Base-by-base conservation (phyloP, 2,888 invertebrate species). In the Andrena minutula region DNA sequence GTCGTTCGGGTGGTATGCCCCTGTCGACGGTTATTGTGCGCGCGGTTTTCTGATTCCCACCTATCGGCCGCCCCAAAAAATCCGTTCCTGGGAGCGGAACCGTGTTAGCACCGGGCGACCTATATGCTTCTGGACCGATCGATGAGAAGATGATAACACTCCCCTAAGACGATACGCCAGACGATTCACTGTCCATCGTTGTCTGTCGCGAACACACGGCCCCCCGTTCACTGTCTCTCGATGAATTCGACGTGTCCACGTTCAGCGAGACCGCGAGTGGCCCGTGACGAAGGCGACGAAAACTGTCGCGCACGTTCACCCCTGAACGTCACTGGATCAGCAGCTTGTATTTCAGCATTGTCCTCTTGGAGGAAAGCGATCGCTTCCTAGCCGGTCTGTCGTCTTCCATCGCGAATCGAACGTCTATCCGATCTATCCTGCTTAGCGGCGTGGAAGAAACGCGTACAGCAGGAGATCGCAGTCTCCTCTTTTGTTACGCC, bases 291-390 rank as follows among this genome's bases (percentile, higher is more conserved):
- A n/a, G 6, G n/a, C n/a, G 3, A n/a, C 16, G 32, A 41, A 35
- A n/a, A 28, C 71, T 20, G 20, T n/a, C n/a, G 51, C 49, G 30
- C 49, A n/a, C 35, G 47, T 73, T 12, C 35, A 64, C 41, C 20
- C 41, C 63, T 61, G 56, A 10, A 26, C 23, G 82, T 90, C 88
- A 89, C 88, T 89, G 84, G 73, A 89, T 88, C 61, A 81, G 75
- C 69, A 86, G 82, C 79, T 87, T 90, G 65, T 89, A 86, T 74
- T 85, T 91, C 70, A 89, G 76, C 30, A 89, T 79, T 80, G 90
- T 89, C 70, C 84, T 89, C 74, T 89, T 90, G 5, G 86, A 83
- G 63, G 90, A 89, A 64, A 89, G 87, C 49, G 88, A 74, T 76
- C 88, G 88, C 69, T 88, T 90, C 63, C 85, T 90, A 4, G 85